Conservation (phyloP, 2,113 vertebrate genomes). For the Prionailurus viverrinus region DNA sequence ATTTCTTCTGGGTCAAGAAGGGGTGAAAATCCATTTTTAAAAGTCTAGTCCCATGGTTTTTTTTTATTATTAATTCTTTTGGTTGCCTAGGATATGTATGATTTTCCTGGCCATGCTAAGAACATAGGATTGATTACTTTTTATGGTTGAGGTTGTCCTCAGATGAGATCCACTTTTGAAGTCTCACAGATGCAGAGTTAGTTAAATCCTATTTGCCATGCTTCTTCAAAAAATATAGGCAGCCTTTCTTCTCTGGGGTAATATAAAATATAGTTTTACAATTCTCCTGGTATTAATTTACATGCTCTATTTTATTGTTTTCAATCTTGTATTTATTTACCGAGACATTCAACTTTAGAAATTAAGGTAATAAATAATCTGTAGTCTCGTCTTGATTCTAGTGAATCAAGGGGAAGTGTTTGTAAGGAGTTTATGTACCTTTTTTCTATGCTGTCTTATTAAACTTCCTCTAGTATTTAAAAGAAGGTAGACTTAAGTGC, state of each 20-base stretch:
- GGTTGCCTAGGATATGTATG: background rate
- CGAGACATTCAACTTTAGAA: background rate
- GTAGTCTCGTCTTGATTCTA: background rate
- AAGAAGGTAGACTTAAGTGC: background rate
- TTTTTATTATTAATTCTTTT: background rate
- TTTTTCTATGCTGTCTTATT: background rate
- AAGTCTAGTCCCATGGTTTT: background rate
- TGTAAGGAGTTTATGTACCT: background rate
- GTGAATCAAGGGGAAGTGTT: background rate
- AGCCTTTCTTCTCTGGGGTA: background rate
- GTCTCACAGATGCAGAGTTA: background rate
- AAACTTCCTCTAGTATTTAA: background rate
- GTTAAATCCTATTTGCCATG: background rate
- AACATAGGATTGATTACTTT: background rate
- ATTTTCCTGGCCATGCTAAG: background rate
- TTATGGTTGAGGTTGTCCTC: background rate
- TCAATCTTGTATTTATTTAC: background rate
- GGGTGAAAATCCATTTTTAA: background rate
- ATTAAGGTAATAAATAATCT: background rate
- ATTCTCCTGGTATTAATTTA: background rate
- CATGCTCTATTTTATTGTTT: constrained; percentile 1
- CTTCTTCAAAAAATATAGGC: background rate
- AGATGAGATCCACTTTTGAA: background rate
- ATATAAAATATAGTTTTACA: constrained; percentile 7
- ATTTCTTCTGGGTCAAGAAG: background rate